Evolutionary conservation across 2,797 vertebrate genomes (phyloP), one percentile per base, ranked within the genome.

Genomic region (Lepilemur ruficaudatus): DNA sequence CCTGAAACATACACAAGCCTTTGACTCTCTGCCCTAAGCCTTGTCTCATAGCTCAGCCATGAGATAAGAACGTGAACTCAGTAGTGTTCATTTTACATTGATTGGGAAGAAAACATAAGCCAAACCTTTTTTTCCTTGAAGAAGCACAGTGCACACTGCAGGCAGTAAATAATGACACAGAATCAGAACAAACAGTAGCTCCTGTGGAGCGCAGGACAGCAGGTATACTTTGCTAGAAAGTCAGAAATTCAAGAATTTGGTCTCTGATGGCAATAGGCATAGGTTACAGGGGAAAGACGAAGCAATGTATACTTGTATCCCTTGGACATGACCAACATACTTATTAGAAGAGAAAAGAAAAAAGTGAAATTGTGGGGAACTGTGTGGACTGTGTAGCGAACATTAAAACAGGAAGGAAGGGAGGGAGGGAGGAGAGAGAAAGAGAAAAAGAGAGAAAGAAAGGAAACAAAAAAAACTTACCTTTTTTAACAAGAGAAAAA

Each of bases 101-200:
- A 85, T 76, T 94, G 75, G 48, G 70, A 97, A 50, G 63, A 63
- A 95, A 73, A 94, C 80, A 96, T 65, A 95, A 87, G 89, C 91
- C 92, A 93, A 83, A 81, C 25, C 35, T 83, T 84, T 95, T 63
- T 63, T 95, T 92, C 86, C 92, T 94, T 95, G 92, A 97, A 96
- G 95, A 69, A 94, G 79, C 89, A 69, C 48, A 76, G 61, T 67
- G 93, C 79, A 91, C 82, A 82, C 76, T 73, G 70, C 72, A 43
- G 92, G 89, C 95, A 96, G 95, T 84, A 97, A 97, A 95, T 95
- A 81, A 96, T 81, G 91, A 91, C 70, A 88, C 63, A 55, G 89
- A 87, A 78, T 88, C 75, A 87, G 79, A 96, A 93, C 86, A 92
- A 94, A 93, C 86, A 93, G 8, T 48, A 50, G 79, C 50, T 94